Evolutionary conservation across 2,113 vertebrate species (phyloP), one percentile per base, ranked within the genome.

Genomic region (Sapajus apella): DNA sequence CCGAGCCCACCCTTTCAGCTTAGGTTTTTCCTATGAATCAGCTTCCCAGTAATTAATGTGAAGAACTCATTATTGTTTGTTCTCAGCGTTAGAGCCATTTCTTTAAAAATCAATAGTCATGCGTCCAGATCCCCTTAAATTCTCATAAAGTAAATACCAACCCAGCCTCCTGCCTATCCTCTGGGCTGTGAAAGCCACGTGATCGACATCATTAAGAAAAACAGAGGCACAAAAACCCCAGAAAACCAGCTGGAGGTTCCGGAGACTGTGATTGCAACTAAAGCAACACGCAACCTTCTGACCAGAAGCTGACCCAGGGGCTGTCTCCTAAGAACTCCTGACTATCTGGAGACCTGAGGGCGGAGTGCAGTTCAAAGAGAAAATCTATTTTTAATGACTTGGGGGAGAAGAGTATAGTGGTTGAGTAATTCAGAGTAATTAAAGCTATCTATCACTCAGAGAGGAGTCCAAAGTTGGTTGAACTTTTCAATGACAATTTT

Each of bases 331-430:
- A 97, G 99, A 98, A 98, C 93, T 97, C 98, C 98, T 98, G 97
- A 86, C 98, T 98, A 98, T 98, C 99, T 98, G 98, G 98, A 99
- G 97, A 97, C 98, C 98, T 82, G 83, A 86, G 97, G 98, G 97
- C 97, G 96, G 97, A 98, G 97, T 94, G 70, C 25, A 97, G 98
- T 98, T 98, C 98, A 98, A 96, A 98, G 96, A 98, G 96, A 97
- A 98, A 98, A 99, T 99, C 98, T 99, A 99, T 99, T 99, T 99
- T 99, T 99, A 99, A 99, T 99, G 99, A 99, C 99, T 99, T 98
- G 97, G 97, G 98, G 98, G 98, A 98, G 97, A 97, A 98, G 97
- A 98, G 99, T 97, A 98, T 98, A 98, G 98, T 97, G 97, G 98
- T 98, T 98, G 98, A 98, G 98, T 98, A 99, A 99, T 98, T 99